Percentiles rank a stretch among this genome's conserved stretches.
phyloP scores from a whole-genome alignment of 2,797 vertebrate species.

The Poecilia picta region DNA sequence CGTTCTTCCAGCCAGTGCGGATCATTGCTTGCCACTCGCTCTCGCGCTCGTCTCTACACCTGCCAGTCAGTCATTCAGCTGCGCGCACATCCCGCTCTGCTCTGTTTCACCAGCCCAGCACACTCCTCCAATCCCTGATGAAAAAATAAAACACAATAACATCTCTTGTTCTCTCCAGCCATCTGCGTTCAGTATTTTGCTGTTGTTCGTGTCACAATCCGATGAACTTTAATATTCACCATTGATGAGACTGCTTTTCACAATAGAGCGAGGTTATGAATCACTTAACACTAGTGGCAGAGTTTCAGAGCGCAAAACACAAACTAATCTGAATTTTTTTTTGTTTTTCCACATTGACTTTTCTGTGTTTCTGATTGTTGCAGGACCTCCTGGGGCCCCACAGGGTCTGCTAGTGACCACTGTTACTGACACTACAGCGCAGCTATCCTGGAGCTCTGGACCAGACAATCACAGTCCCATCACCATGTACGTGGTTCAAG shows the following conservation, averaged over 20 bases:
- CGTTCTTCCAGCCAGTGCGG: slow-evolving; percentile 1
- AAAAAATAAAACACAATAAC: background rate
- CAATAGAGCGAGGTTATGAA: slow-evolving; percentile 38
- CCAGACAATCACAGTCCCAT: slow-evolving; percentile 88
- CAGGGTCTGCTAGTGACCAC: slow-evolving; percentile 84
- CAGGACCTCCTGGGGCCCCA: slow-evolving; percentile 88
- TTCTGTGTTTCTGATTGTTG: slow-evolving; percentile 36
- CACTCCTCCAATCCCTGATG: background rate
- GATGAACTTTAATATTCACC: slow-evolving; percentile 25
- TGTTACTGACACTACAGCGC: slow-evolving; percentile 84
- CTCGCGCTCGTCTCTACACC: slow-evolving; percentile 2
- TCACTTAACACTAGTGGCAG: slow-evolving; percentile 37
- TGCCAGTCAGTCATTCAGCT: slow-evolving; percentile 17
- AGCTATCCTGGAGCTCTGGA: slow-evolving; percentile 85
- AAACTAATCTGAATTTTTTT: slow-evolving; percentile 16
- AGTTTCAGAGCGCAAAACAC: slow-evolving; percentile 32
- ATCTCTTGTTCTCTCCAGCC: background rate
- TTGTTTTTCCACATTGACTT: slow-evolving; percentile 35
- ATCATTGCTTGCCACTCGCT: slow-evolving; percentile 3
- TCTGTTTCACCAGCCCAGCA: slow-evolving; percentile 5
- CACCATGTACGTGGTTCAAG: slow-evolving; percentile 86
- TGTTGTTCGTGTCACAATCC: background rate
- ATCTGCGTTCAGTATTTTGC: background rate
- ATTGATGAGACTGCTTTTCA: slow-evolving; percentile 55
- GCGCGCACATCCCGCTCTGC: background rate